Percentiles rank a stretch among this genome's conserved stretches.
Evolutionary conservation across 1,140 invertebrate species (phyloP).

Genomic region (Gerris buenoi): DNA sequence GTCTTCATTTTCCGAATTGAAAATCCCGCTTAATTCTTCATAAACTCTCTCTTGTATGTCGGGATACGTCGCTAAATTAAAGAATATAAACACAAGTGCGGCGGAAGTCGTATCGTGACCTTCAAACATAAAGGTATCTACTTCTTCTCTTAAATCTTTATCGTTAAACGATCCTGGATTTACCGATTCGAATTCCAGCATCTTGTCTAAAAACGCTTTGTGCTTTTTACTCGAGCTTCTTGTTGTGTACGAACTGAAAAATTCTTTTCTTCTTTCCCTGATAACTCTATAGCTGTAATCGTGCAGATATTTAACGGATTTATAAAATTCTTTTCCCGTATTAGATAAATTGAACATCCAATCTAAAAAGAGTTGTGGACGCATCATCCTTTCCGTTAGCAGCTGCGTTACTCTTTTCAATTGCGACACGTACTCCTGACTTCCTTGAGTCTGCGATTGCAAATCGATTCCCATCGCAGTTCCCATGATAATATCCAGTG

Average conservation of each 20-base stretch:
- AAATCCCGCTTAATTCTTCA: constrained; percentile 40
- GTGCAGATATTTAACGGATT: constrained; percentile 48
- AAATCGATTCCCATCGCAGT: not conserved
- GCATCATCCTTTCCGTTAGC: not conserved
- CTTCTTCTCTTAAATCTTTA: constrained; percentile 51
- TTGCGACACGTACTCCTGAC: not conserved
- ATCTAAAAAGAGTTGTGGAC: constrained; percentile 22
- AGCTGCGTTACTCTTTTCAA: not conserved
- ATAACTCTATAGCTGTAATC: constrained; percentile 51
- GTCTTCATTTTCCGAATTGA: constrained; percentile 30
- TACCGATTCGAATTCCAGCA: constrained; percentile 10
- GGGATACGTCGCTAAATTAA: constrained; percentile 41
- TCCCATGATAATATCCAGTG: constrained; percentile 49
- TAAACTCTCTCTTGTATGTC: constrained; percentile 41
- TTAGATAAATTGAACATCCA: constrained; percentile 42
- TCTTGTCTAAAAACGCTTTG: constrained; percentile 5
- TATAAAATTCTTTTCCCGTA: constrained; percentile 39
- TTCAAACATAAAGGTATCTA: constrained; percentile 42
- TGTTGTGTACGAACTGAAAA: not conserved
- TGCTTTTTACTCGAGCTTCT: not conserved
- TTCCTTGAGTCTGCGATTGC: not conserved
- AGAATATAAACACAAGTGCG: constrained; percentile 40
- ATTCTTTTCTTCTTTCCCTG: constrained; percentile 3
- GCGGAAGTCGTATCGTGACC: constrained; percentile 60
- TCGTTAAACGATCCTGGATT: constrained; percentile 26